Percentiles rank a stretch among this genome's conserved stretches.
phyloP scores from a whole-genome alignment of 2,797 vertebrate species.

The Adelosebastes latens region DNA sequence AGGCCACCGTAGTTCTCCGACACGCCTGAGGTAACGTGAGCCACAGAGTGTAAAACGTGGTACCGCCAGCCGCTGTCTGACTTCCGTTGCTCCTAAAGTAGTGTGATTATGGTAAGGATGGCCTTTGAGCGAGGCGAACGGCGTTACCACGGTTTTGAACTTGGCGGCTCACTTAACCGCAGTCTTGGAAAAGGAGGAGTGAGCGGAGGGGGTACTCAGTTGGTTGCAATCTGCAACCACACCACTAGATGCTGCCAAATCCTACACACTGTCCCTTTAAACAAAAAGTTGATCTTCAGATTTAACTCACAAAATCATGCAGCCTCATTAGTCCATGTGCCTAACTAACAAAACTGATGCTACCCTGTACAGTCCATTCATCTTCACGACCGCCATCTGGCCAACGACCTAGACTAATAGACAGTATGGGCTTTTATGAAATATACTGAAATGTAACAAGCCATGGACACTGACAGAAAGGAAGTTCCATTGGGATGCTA shows the following conservation, averaged over 20 bases:
- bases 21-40: no score
- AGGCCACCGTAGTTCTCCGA: no score
- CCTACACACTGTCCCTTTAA: not conserved
- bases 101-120: no score
- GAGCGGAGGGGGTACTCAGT: no score
- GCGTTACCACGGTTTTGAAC: no score
- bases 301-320: not conserved
- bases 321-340: not conserved
- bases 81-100: no score
- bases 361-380: conserved; percentile 32
- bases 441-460: not conserved
- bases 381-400: conserved; percentile 60
- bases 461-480: not conserved
- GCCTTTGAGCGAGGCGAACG: no score
- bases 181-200: no score
- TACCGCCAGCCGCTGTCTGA: rapidly evolving
- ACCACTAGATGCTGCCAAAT: no score
- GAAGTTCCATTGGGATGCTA: not conserved
- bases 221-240: no score
- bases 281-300: not conserved
- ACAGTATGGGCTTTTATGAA: conserved; percentile 10
- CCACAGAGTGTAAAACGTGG: no score
- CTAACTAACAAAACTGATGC: not conserved
- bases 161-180: no score
- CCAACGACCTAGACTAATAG: not conserved